phyloP scores from a whole-genome alignment of 1,140 invertebrate genomes.

The Cherax quadricarinatus region DNA sequence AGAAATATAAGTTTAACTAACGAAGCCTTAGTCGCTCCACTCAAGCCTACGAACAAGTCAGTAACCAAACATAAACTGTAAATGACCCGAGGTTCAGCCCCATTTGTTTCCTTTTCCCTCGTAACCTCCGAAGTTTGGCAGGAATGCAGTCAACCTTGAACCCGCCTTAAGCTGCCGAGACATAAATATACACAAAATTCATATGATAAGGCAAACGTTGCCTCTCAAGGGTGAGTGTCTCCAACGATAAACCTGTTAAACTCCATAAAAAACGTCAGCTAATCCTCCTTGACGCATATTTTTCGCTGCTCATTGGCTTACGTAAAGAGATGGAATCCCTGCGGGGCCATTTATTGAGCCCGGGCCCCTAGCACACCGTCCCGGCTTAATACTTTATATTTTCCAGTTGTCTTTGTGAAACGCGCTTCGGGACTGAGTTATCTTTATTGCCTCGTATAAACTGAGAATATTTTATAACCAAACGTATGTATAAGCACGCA shows the following conservation, averaged over 20 bases:
- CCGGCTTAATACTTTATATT: not conserved
- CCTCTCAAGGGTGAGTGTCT: not conserved
- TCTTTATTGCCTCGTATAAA: not conserved
- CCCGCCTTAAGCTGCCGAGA: not conserved
- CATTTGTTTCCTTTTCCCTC: not conserved
- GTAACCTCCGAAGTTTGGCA: not conserved
- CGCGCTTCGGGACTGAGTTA: not conserved
- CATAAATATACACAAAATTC: not conserved
- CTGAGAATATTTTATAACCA: too few relatives aligned
- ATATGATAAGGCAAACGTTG: not conserved
- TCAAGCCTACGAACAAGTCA: too few relatives aligned
- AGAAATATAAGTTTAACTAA: too few relatives aligned
- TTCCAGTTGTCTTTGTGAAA: not conserved
- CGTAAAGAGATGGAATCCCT: conserved; percentile 20
- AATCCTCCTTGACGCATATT: conserved; percentile 19
- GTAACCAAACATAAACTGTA: too few relatives aligned
- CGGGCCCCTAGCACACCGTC: not conserved
- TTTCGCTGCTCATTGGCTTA: conserved; percentile 40
- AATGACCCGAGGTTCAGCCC: too few relatives aligned
- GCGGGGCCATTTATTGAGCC: not conserved
- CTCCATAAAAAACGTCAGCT: conserved; percentile 19
- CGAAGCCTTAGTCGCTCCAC: too few relatives aligned
- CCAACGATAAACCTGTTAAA: conserved; percentile 3
- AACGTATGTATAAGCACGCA: too few relatives aligned
- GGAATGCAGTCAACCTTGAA: not conserved